A percentile compares a stretch with the other conserved stretches of the same genome.
phyloP scores from a whole-genome alignment of 2,888 invertebrate species.

The Epinotia ramella region DNA sequence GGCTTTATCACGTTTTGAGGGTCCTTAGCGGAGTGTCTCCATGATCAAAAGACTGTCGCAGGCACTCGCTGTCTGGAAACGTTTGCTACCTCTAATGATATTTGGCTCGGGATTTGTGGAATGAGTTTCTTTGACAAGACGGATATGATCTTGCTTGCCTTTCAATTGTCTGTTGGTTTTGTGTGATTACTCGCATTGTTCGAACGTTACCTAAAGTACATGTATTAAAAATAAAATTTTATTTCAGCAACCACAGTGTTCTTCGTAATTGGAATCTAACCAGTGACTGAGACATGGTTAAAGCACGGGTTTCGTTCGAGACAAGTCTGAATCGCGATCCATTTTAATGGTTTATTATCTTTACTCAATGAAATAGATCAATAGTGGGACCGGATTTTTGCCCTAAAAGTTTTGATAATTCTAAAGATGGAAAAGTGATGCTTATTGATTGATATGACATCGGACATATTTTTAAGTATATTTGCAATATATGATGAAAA shows the following conservation, averaged over 20 bases:
- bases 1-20: constrained; percentile 42
- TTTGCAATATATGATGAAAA: too few species aligned
- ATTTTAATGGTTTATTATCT: too few species aligned
- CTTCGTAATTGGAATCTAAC: neutral
- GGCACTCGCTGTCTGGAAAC: constrained; percentile 28
- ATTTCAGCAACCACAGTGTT: neutral
- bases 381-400: too few species aligned
- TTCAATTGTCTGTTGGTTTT: neutral
- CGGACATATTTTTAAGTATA: too few species aligned
- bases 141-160: neutral
- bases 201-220: neutral
- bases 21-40: constrained; percentile 34
- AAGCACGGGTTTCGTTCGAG: too few species aligned
- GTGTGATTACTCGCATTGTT: neutral
- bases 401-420: too few species aligned
- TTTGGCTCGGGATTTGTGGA: constrained; percentile 2
- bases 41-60: constrained; percentile 44
- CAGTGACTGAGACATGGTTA: too few species aligned
- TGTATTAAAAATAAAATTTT: neutral
- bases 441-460: too few species aligned
- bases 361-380: too few species aligned
- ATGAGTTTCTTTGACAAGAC: constrained; percentile 9
- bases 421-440: too few species aligned
- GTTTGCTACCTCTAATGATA: constrained; percentile 30
- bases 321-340: too few species aligned